phyloP scores from a whole-genome alignment of 2,888 invertebrate genomes.

The Chorisops tibialis region DNA sequence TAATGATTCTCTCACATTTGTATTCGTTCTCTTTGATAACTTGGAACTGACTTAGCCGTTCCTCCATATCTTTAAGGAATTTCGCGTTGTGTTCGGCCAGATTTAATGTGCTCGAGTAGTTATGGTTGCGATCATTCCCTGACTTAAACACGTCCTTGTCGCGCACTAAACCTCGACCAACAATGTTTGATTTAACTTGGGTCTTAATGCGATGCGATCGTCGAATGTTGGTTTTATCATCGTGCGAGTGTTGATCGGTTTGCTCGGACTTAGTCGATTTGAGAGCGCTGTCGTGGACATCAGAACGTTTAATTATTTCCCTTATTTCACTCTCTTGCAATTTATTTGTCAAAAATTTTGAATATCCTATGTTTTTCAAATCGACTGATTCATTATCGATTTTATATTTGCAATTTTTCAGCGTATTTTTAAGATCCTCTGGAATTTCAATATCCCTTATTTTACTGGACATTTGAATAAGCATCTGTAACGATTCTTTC shows the following conservation, averaged over 20 bases:
- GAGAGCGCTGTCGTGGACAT: neutral
- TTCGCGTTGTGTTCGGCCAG: slow-evolving; percentile 46
- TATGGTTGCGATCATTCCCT: slow-evolving; percentile 43
- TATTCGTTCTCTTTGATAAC: slow-evolving; percentile 83
- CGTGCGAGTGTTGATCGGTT: slow-evolving; percentile 9
- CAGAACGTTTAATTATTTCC: neutral
- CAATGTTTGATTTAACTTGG: slow-evolving; percentile 62
- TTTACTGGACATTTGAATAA: too few relatives aligned
- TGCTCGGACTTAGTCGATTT: neutral
- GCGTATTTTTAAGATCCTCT: too few relatives aligned
- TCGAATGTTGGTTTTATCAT: slow-evolving; percentile 56
- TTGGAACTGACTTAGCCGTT: slow-evolving; percentile 68
- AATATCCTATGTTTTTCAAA: too few relatives aligned
- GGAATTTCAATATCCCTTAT: too few relatives aligned
- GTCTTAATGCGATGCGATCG: slow-evolving; percentile 74
- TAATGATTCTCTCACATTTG: slow-evolving; percentile 76
- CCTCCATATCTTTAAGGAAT: slow-evolving; percentile 51
- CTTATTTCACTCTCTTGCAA: neutral
- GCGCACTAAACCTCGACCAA: slow-evolving; percentile 64
- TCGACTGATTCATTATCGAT: too few relatives aligned
- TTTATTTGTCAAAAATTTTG: too few relatives aligned
- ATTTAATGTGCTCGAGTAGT: slow-evolving; percentile 9
- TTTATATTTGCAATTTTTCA: too few relatives aligned
- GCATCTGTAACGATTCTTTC: too few relatives aligned
- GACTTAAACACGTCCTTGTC: slow-evolving; percentile 42